Evolutionary conservation across 2,888 invertebrate genomes (phyloP).

Genomic region (Hydrotaea diabolus): DNA sequence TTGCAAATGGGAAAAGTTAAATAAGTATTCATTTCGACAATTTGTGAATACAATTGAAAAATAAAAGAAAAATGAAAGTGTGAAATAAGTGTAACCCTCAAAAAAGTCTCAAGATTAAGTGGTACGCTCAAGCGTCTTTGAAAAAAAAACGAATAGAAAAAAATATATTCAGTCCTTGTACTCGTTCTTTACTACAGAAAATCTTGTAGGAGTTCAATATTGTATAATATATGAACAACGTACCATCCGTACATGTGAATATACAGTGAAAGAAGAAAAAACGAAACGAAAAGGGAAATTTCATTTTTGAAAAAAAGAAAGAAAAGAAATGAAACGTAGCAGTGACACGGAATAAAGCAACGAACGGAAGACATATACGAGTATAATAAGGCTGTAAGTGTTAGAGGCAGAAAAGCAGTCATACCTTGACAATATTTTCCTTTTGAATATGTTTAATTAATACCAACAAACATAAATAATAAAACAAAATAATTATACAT

Average conservation of each 20-base stretch:
- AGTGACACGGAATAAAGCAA: constrained; percentile 10
- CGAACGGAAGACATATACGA: neutral
- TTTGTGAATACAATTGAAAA: constrained; percentile 46
- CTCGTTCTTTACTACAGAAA: constrained; percentile 69
- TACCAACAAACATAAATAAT: neutral
- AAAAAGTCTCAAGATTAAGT: constrained; percentile 45
- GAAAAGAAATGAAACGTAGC: constrained; percentile 29
- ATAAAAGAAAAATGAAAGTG: constrained; percentile 23
- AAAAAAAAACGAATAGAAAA: constrained; percentile 3
- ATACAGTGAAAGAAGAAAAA: constrained; percentile 45
- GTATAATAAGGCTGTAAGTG: neutral
- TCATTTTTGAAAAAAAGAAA: constrained; percentile 39
- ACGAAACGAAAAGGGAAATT: constrained; percentile 48
- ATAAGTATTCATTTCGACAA: constrained; percentile 25
- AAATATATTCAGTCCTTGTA: constrained; percentile 70
- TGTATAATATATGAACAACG: constrained; percentile 67
- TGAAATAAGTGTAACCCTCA: neutral
- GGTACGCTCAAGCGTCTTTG: constrained; percentile 29
- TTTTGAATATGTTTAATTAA: neutral
- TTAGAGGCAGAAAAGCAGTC: neutral
- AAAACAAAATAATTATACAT: constrained; percentile 2
- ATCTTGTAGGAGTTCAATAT: constrained; percentile 72
- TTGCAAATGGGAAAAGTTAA: constrained; percentile 34
- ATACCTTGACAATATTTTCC: neutral
- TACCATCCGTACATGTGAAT: constrained; percentile 20